phyloP scores from a whole-genome alignment of 2,113 vertebrate genomes.

The Pollimyrus isidori region DNA sequence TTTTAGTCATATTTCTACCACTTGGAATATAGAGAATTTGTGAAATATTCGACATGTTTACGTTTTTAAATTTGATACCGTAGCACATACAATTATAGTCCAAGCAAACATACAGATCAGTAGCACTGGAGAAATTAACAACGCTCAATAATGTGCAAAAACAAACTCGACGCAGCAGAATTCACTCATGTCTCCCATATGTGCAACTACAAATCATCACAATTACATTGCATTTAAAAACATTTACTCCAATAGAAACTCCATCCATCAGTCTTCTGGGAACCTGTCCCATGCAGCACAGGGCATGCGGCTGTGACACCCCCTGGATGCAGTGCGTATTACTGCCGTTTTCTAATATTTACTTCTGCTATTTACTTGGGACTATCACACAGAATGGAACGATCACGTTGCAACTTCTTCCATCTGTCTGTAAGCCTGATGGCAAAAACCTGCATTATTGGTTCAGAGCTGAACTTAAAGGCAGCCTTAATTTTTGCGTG shows the following conservation, averaged over 20 bases:
- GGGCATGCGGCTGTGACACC: background rate
- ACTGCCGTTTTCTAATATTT: background rate
- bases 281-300: background rate
- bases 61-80: background rate
- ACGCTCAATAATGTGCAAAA: background rate
- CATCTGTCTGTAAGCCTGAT: conserved; percentile 19
- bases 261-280: background rate
- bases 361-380: background rate
- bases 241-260: background rate
- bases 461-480: conserved; percentile 63
- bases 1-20: background rate
- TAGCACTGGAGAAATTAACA: background rate
- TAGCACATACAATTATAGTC: background rate
- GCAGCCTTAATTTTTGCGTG: conserved; percentile 53
- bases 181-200: background rate
- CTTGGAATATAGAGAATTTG: background rate
- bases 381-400: background rate
- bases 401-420: background rate
- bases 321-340: background rate
- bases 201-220: conserved; percentile 26
- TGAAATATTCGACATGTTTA: background rate
- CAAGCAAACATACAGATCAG: background rate
- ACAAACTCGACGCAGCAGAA: background rate
- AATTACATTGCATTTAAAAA: conserved; percentile 46
- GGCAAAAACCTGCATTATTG: conserved; percentile 54